phyloP scores from a whole-genome alignment of 1,140 invertebrate genomes.

The Cydia amplana region DNA sequence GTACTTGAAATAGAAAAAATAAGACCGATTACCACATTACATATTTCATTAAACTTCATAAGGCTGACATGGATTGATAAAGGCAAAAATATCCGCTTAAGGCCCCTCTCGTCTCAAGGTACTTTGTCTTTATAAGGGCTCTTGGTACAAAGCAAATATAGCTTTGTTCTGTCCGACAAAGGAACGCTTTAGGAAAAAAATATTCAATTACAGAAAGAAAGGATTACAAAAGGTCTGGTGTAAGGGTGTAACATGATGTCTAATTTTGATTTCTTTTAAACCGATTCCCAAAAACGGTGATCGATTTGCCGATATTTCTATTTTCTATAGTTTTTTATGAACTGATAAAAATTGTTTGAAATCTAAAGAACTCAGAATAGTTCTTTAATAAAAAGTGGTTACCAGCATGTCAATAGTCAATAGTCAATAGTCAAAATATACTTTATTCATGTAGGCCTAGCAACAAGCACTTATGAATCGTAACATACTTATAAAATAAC shows the following conservation, averaged over 20 bases:
- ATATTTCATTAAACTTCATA: background rate
- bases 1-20: background rate
- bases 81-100: slow-evolving; percentile 11
- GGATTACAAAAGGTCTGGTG: background rate
- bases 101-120: slow-evolving; percentile 14
- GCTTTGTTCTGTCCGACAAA: slow-evolving; percentile 6
- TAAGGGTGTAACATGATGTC: background rate
- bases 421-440: too few relatives aligned
- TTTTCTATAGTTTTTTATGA: too few relatives aligned
- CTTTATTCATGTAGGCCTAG: too few relatives aligned
- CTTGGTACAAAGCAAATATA: slow-evolving; percentile 23
- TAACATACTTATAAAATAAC: too few relatives aligned
- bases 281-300: background rate
- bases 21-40: background rate
- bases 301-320: background rate
- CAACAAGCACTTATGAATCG: too few relatives aligned
- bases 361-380: too few relatives aligned
- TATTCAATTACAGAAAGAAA: slow-evolving; percentile 16
- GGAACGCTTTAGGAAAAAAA: background rate
- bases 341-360: too few relatives aligned
- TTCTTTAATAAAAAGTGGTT: too few relatives aligned
- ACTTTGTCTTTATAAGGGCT: slow-evolving; percentile 12
- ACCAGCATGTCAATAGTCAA: too few relatives aligned
- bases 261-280: background rate
- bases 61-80: slow-evolving; percentile 14